Evolutionary conservation across 2,888 invertebrate species (phyloP).

Genomic region (Xiphydria camelus): DNA sequence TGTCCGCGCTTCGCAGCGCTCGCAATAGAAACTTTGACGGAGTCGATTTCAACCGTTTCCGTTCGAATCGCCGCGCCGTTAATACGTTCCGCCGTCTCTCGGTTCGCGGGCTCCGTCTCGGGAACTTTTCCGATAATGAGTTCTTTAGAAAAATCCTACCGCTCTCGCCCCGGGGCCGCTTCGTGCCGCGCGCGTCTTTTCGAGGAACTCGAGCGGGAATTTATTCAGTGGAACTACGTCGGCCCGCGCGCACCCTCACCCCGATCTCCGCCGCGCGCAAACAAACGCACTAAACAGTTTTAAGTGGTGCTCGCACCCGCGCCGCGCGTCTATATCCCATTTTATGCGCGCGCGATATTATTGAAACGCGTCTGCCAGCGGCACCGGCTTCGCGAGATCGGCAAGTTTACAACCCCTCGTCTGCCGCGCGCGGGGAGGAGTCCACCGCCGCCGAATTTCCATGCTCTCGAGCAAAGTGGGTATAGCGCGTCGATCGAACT

Average conservation of each 20-base stretch:
- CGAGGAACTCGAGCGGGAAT: not conserved
- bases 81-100: conserved; percentile 28
- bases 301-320: no score
- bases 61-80: conserved; percentile 46
- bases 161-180: conserved; percentile 11
- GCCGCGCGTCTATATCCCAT: no score
- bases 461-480: no score
- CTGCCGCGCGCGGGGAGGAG: no score
- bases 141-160: conserved; percentile 49
- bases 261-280: no score
- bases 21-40: conserved; percentile 38
- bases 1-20: not conserved
- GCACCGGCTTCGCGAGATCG: no score
- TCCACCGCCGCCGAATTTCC: no score
- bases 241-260: not conserved
- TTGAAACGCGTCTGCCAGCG: no score
- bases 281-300: not conserved
- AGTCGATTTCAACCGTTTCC: conserved; percentile 40
- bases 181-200: not conserved
- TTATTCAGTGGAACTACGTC: not conserved
- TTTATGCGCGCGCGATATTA: no score
- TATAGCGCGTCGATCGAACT: no score
- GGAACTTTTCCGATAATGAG: conserved; percentile 50
- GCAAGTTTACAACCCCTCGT: no score
- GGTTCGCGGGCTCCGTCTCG: not conserved